phyloP scores from a whole-genome alignment of 1,140 invertebrate species.

The Anastrepha obliqua region DNA sequence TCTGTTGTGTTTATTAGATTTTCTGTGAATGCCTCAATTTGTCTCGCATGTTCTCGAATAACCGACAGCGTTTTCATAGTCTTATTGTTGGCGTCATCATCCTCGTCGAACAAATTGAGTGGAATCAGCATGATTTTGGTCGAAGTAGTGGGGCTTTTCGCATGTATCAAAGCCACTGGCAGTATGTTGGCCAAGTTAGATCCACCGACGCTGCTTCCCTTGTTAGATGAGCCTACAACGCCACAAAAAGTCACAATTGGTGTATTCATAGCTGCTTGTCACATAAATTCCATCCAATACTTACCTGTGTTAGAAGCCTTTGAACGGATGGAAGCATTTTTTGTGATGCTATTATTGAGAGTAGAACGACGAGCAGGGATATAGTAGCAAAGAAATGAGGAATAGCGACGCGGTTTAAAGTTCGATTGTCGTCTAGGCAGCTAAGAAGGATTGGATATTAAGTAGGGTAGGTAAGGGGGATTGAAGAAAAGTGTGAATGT shows the following conservation, averaged over 20 bases:
- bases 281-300: too few species aligned
- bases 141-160: background rate
- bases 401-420: constrained; percentile 31
- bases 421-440: constrained; percentile 29
- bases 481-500: too few species aligned
- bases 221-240: background rate
- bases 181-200: constrained; percentile 8
- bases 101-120: constrained; percentile 62
- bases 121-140: constrained; percentile 70
- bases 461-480: background rate
- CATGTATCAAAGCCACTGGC: constrained; percentile 54
- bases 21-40: constrained; percentile 56
- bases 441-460: background rate
- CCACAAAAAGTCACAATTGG: background rate
- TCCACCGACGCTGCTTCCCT: background rate
- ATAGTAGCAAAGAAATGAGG: constrained; percentile 10
- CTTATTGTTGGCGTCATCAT: constrained; percentile 59
- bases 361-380: background rate
- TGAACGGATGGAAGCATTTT: background rate
- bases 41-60: constrained; percentile 60
- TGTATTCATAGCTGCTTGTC: too few species aligned
- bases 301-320: constrained; percentile 13
- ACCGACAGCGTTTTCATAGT: constrained; percentile 63
- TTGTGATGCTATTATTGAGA: background rate
- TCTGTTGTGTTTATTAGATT: constrained; percentile 35